phyloP scores from a whole-genome alignment of 2,113 vertebrate species.

The Miniopterus natalensis region DNA sequence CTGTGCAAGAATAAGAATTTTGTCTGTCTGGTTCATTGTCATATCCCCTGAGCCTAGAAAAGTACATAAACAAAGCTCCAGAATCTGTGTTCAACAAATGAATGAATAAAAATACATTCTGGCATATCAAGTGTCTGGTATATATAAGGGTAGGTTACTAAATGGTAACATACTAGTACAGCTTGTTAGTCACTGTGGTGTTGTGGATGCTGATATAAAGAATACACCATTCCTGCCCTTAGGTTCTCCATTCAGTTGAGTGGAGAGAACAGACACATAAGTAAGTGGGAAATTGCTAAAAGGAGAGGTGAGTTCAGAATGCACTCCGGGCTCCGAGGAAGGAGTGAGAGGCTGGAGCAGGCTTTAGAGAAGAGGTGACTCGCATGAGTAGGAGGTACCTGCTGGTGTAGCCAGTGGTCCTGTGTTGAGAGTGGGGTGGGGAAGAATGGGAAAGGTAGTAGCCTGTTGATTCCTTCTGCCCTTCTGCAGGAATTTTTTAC shows the following conservation, averaged over 20 bases:
- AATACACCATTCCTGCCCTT: background rate
- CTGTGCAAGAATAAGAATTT: background rate
- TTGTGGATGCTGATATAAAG: background rate
- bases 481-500: conserved; percentile 94
- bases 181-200: background rate
- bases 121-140: background rate
- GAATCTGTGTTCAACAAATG: background rate
- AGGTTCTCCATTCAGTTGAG: background rate
- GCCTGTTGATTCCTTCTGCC: background rate
- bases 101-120: background rate
- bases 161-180: background rate
- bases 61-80: background rate
- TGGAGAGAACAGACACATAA: background rate
- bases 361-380: background rate
- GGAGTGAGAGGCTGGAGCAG: background rate
- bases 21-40: background rate
- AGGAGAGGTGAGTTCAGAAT: background rate
- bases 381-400: background rate
- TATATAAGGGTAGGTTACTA: background rate
- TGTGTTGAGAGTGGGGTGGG: background rate
- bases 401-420: background rate
- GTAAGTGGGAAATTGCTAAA: background rate
- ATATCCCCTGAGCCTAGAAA: background rate
- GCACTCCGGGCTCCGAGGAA: background rate
- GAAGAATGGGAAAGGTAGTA: background rate